Base-by-base conservation (phyloP, 1,140 invertebrate species). In the Ditylenchus dipsaci region DNA sequence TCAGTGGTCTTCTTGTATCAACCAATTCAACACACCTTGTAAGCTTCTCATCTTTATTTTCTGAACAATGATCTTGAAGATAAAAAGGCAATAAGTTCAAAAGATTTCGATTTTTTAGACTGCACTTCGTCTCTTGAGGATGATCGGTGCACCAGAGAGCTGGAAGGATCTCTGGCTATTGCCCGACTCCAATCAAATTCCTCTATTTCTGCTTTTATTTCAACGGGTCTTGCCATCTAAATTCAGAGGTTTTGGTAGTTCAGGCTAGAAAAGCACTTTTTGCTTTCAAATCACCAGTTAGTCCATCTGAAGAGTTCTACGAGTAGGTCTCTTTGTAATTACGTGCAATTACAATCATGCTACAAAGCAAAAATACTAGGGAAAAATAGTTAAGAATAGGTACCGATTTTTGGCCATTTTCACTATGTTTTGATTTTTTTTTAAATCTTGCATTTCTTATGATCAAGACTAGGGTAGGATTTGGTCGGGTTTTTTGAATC, bases 221-320 rank as follows among this genome's bases (percentile, higher is more conserved):
- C 53, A 75, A 75, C 30, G 19, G 61, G 27, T 33, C 74, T 23
- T 75, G 74, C 45, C 47, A 63, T 53, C n/a, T 56, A 11, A 17
- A 13, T 23, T 47, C 30, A n/a, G 70, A 78, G 69, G 21, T 19
- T 30, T 23, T 19, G 33, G 49, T 56, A 26, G n/a, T 17, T 23
- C 29, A 29, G 1, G 45, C 62, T 15, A 30, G 33, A 38, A 65
- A 63, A 42, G 21, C 26, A 49, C 61, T 61, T 17, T 78, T 77
- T 57, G 19, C 38, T 38, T 19, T 15, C 1, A 42, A 58, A 49
- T 43, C 69, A 19, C 30, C 73, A 9, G 63, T 74, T 57, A 72
- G 67, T 56, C 71, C 74, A 26, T 61, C 76, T 1, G 76, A 78
- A 56, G 76, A 75, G 56, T 75, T 75, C 65, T 75, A 73, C 57